A percentile compares a stretch with the other conserved stretches of the same genome.
These are phyloP conservation scores for Silurus asotus DNA, from an alignment of 2,113 vertebrate genomes.

Conservation along the genomic window DNA sequence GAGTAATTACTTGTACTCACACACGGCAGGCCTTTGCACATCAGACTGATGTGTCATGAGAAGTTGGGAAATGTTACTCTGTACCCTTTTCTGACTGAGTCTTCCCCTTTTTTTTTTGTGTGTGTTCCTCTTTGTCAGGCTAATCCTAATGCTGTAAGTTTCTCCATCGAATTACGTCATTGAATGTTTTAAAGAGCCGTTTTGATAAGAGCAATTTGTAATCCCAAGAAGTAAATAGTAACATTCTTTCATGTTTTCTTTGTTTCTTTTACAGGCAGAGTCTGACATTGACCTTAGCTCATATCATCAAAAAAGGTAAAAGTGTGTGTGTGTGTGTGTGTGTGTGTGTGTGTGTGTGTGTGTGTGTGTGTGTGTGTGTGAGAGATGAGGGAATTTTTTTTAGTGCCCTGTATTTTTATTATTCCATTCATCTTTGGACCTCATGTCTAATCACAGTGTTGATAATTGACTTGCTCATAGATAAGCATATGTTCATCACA, in stretches of 20 bases:
- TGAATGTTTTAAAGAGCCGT: not conserved
- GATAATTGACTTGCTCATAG: not conserved
- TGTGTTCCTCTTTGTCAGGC: not conserved
- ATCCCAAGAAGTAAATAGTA: not conserved
- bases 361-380: not conserved
- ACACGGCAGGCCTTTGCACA: not conserved
- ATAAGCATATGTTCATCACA: not conserved
- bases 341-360: not conserved
- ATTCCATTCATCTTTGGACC: conserved; percentile 2
- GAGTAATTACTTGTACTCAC: not conserved
- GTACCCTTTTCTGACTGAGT: not conserved
- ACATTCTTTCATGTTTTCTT: conserved; percentile 32
- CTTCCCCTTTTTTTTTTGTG: not conserved
- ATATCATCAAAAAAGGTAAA: conserved; percentile 79
- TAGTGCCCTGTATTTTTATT: not conserved
- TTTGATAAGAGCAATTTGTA: not conserved
- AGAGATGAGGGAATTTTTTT: not conserved
- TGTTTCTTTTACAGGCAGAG: conserved; percentile 65
- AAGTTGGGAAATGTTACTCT: not conserved
- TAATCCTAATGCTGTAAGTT: not conserved
- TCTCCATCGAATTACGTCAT: not conserved
- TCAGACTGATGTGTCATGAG: not conserved
- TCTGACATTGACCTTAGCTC: conserved; percentile 74
- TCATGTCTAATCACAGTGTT: not conserved
- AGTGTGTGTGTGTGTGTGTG: not conserved